Evolutionary conservation across 2,113 vertebrate genomes (phyloP).

Genomic region (Malurus elegans): DNA sequence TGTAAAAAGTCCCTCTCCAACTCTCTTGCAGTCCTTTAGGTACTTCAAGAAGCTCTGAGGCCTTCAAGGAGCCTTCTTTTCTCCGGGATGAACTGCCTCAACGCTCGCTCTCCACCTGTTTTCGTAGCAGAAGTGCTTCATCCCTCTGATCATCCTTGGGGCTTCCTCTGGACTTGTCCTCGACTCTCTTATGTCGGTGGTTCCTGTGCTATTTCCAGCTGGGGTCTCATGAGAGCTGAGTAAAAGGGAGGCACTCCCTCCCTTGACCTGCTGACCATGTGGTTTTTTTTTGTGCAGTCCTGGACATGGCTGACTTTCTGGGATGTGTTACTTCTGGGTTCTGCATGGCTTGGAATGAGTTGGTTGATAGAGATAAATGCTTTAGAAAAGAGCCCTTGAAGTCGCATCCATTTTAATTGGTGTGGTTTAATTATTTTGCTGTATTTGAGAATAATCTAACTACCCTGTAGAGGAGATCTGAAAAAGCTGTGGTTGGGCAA

Average conservation of each 20-base stretch:
- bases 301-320: neutral
- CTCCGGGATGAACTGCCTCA: neutral
- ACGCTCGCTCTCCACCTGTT: neutral
- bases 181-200: neutral
- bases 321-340: neutral
- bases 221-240: neutral
- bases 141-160: neutral
- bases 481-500: constrained; percentile 37
- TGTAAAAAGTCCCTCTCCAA: neutral
- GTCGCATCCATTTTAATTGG: constrained; percentile 17
- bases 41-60: neutral
- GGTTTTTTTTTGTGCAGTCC: neutral
- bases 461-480: constrained; percentile 34
- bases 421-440: constrained; percentile 35
- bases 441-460: constrained; percentile 14
- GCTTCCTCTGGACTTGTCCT: neutral
- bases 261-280: accelerated
- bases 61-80: neutral
- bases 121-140: neutral
- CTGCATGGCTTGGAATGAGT: neutral
- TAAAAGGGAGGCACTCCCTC: neutral
- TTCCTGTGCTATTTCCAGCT: neutral
- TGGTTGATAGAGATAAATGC: neutral
- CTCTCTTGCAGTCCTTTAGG: neutral
- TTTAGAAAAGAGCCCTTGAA: constrained; percentile 14